Conservation (phyloP, 2,797 vertebrate species). For the Acrossocheilus fasciatus region DNA sequence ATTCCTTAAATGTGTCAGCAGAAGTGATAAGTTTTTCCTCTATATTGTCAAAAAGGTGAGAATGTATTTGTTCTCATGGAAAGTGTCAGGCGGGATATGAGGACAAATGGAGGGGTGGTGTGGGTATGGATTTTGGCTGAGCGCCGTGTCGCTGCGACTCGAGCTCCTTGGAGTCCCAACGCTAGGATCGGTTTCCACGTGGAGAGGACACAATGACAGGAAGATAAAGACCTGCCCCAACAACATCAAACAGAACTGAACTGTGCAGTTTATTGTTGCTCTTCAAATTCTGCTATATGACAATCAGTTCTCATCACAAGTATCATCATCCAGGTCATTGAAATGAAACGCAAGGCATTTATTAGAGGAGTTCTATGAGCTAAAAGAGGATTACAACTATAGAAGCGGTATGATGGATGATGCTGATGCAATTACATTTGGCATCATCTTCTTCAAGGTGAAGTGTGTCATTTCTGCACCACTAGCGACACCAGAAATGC, state of each 20-base stretch:
- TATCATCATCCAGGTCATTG: constrained; percentile 47
- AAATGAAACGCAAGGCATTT: constrained; percentile 36
- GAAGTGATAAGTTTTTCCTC: constrained; percentile 62
- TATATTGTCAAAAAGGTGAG: constrained; percentile 74
- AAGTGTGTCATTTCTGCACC: constrained; percentile 43
- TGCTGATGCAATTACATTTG: constrained; percentile 40
- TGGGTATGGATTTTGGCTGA: constrained; percentile 72
- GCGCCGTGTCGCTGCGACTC: constrained; percentile 68
- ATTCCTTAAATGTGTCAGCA: constrained; percentile 56
- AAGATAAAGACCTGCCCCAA: constrained; percentile 76
- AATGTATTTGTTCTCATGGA: constrained; percentile 78
- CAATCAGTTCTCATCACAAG: constrained; percentile 72
- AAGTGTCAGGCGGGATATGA: constrained; percentile 74
- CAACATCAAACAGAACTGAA: constrained; percentile 77
- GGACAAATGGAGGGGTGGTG: constrained; percentile 74
- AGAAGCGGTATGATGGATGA: constrained; percentile 31
- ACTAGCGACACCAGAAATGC: not conserved
- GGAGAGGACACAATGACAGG: constrained; percentile 61
- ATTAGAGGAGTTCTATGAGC: constrained; percentile 38
- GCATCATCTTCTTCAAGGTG: constrained; percentile 40
- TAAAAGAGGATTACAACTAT: constrained; percentile 41
- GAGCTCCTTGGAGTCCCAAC: constrained; percentile 70
- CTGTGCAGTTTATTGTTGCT: constrained; percentile 64
- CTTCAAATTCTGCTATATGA: constrained; percentile 69
- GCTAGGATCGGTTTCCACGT: constrained; percentile 72